phyloP scores from a whole-genome alignment of 2,797 vertebrate species.

The Enteromius afrohamiltoni region DNA sequence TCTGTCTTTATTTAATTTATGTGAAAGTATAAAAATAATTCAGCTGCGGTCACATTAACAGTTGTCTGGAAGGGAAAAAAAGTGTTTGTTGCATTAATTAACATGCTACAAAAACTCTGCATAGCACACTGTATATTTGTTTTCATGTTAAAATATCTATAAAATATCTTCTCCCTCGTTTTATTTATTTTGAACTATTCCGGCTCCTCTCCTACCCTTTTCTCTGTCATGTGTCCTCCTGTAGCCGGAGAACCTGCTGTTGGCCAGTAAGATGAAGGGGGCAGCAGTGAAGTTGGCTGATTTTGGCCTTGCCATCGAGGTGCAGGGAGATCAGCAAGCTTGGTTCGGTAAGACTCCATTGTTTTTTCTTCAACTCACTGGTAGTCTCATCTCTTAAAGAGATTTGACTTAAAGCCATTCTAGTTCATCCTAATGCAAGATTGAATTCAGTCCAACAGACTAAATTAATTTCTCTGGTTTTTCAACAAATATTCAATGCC shows the following conservation, averaged over 20 bases:
- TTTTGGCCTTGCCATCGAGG: slow-evolving; percentile 97
- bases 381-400: background rate
- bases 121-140: background rate
- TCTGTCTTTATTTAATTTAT: background rate
- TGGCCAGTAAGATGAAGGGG: slow-evolving; percentile 98
- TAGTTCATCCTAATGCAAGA: background rate
- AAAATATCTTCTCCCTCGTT: background rate
- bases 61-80: background rate
- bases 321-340: slow-evolving; percentile 96
- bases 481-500: background rate
- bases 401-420: slow-evolving; percentile 4
- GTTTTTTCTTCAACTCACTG: background rate
- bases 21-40: too few relatives aligned
- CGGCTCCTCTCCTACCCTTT: background rate
- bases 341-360: slow-evolving; percentile 91
- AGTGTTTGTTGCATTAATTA: background rate
- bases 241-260: slow-evolving; percentile 95
- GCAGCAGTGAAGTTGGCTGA: slow-evolving; percentile 97
- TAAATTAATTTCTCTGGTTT: background rate
- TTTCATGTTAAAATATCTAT: background rate
- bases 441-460: background rate
- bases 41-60: background rate
- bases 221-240: slow-evolving; percentile 40
- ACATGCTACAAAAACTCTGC: background rate
- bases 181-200: slow-evolving; percentile 1